Evolutionary conservation across 2,797 vertebrate species (phyloP), one percentile per base, ranked within the genome.

Genomic region (Sebastes glaucus): DNA sequence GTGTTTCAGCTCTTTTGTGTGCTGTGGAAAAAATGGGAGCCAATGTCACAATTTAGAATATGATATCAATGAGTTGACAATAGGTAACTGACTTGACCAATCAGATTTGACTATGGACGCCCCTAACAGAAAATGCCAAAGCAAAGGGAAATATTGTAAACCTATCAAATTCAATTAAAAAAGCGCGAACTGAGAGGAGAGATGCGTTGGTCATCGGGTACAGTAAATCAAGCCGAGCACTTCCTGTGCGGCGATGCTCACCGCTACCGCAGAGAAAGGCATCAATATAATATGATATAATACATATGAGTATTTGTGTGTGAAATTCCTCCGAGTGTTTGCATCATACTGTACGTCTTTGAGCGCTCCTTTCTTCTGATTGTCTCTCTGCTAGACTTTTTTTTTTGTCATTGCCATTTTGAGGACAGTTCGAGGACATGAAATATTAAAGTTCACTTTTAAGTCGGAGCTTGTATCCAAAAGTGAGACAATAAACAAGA

Each of bases 401-500:
- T 70, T 59, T 73, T 74, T 81, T 61, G 59, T 80, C 78, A 68
- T 46, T 57, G 57, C 71, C 71, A 87, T 80, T 89, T 87, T 82
- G 22, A 83, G 82, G 82, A 81, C 77, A 86, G 72, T 85, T 88
- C 2, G 49, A 79, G 35, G 67, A 72, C 68, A 84, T 83, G 55
- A 87, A 91, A 90, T 72, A 90, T 86, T 82, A 53, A 92, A 88
- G 79, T 88, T 84, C 42, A 72, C 84, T 91, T 86, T 81, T 53
- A 86, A 86, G 85, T 80, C 63, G 13, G 30, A 57, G 55, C 64
- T 74, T 79, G 69, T 80, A 62, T 85, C 65, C 59, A 78, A 85
- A 83, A 90, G 78, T 32, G 68, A 77, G 42, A 72, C 78, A 79
- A 87, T 82, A 77, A 91, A 82, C 84, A 82, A 25, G 68, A 81